These are phyloP conservation scores for Scaptodrosophila latifasciaeformis DNA, from an alignment of 2,888 invertebrate species.

Conservation along the genomic window DNA sequence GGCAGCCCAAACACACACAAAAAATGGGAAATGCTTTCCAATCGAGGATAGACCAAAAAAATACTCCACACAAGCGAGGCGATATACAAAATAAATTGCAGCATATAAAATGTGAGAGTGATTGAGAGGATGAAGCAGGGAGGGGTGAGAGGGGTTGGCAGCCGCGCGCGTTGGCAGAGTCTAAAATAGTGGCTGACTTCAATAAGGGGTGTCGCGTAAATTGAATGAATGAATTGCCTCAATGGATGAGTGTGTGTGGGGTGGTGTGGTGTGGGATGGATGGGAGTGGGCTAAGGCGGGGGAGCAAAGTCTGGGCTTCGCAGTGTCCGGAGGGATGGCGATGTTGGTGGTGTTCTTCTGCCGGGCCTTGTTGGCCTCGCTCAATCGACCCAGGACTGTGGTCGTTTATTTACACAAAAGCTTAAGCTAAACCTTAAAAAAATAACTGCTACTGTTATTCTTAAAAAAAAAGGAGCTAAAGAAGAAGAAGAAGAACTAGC, in stretches of 20 bases:
- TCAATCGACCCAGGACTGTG: slow-evolving; percentile 29
- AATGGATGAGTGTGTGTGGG: slow-evolving; percentile 19
- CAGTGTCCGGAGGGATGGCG: no score
- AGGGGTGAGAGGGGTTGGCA: slow-evolving; percentile 11
- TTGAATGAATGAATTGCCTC: slow-evolving; percentile 70
- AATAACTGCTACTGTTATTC: slow-evolving; percentile 69
- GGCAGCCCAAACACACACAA: slow-evolving; percentile 20
- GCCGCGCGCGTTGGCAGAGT: no score
- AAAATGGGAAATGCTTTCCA: no score
- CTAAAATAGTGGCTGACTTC: no score
- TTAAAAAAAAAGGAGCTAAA: slow-evolving; percentile 41
- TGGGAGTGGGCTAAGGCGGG: not conserved
- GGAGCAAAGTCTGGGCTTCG: slow-evolving; percentile 8
- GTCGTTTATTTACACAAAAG: slow-evolving; percentile 70
- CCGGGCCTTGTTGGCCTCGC: slow-evolving; percentile 1
- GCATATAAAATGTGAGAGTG: slow-evolving; percentile 10
- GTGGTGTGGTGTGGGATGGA: not conserved
- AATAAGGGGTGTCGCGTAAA: slow-evolving; percentile 67
- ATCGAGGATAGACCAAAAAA: not conserved
- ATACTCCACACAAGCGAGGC: slow-evolving; percentile 6
- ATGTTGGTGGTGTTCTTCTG: slow-evolving; percentile 6
- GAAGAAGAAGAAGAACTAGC: slow-evolving; percentile 15
- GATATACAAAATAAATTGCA: slow-evolving; percentile 37
- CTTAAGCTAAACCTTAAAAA: slow-evolving; percentile 71
- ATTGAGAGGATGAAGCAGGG: not conserved